Evolutionary conservation across 2,888 invertebrate species (phyloP).

Genomic region (Pandemis heparana): DNA sequence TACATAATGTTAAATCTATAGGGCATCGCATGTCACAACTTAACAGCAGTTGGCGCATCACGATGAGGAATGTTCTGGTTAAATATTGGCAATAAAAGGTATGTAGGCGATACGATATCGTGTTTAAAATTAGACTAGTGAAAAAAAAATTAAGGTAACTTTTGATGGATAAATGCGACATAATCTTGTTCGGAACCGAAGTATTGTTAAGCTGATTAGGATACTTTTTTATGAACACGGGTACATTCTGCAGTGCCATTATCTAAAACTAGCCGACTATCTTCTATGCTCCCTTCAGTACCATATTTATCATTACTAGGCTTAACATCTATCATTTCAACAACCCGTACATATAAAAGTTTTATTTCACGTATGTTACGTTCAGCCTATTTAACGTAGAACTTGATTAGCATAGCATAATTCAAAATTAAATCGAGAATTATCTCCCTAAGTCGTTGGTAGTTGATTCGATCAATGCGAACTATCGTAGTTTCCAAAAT

Average conservation of each 20-base stretch:
- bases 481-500: constrained; percentile 77
- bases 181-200: constrained; percentile 79
- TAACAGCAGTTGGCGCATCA: constrained; percentile 81
- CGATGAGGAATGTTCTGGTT: constrained; percentile 58
- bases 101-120: constrained; percentile 61
- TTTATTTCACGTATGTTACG: constrained; percentile 43
- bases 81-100: constrained; percentile 79
- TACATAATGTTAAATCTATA: constrained; percentile 66
- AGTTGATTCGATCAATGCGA: constrained; percentile 71
- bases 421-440: constrained; percentile 74
- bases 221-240: constrained; percentile 82
- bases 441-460: constrained; percentile 71
- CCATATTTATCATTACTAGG: constrained; percentile 44
- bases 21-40: constrained; percentile 83
- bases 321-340: constrained; percentile 20
- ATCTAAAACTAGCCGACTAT: constrained; percentile 71
- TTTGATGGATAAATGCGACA: constrained; percentile 65
- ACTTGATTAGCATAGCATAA: constrained; percentile 78
- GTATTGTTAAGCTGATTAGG: constrained; percentile 78
- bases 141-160: constrained; percentile 65
- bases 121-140: constrained; percentile 67
- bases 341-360: constrained; percentile 33
- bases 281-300: constrained; percentile 67
- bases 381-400: constrained; percentile 71
- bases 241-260: constrained; percentile 84